Conservation (phyloP, 2,113 vertebrate species). For the Paradoxurus hermaphroditus region DNA sequence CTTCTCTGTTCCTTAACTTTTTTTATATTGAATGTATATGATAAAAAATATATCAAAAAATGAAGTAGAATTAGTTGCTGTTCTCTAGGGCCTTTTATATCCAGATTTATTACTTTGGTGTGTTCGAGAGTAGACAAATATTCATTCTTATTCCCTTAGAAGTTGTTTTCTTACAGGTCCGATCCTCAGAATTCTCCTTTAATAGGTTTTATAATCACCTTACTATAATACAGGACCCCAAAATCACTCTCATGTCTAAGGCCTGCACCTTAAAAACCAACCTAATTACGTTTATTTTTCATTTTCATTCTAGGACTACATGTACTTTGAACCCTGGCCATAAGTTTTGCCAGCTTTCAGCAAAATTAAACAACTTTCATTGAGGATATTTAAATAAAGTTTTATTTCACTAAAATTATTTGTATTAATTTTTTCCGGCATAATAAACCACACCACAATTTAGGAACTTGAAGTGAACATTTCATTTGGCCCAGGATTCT, state of each 20-base stretch:
- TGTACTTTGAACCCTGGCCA: slow-evolving; percentile 60
- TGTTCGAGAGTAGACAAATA: neutral
- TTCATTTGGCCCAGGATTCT: neutral
- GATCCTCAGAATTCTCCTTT: neutral
- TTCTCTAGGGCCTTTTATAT: neutral
- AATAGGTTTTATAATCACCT: neutral
- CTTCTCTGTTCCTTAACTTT: neutral
- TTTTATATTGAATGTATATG: neutral
- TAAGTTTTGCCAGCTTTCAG: neutral
- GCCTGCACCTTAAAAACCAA: neutral
- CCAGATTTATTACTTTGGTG: neutral
- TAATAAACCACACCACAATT: neutral
- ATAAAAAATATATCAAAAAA: neutral
- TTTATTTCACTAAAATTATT: slow-evolving; percentile 9
- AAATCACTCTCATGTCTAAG: neutral
- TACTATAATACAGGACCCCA: neutral
- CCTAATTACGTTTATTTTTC: neutral
- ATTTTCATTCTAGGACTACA: slow-evolving; percentile 49
- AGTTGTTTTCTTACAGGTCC: neutral
- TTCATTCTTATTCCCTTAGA: neutral
- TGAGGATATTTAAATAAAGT: slow-evolving; percentile 38
- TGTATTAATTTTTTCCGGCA: neutral
- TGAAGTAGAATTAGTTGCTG: neutral
- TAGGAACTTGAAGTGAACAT: neutral
- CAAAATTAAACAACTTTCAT: slow-evolving; percentile 3